Conservation (phyloP, 2,113 vertebrate species). For the Grammomys dolichurus region DNA sequence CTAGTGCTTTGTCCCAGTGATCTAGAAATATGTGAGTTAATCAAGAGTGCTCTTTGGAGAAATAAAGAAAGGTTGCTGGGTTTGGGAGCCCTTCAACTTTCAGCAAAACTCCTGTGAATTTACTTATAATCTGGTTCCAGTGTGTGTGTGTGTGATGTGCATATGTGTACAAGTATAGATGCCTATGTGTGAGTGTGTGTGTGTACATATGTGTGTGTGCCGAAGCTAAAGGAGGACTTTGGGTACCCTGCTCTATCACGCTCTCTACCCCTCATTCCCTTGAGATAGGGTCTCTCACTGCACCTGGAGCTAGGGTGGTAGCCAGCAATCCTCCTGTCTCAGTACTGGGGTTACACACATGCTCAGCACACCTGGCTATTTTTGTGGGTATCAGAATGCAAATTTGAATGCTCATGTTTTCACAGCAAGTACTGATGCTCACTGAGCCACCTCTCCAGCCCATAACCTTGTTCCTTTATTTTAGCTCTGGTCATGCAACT, state of each 20-base stretch:
- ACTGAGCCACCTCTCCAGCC: background rate
- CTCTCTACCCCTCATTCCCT: too few relatives aligned
- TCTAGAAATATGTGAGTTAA: background rate
- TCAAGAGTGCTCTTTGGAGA: background rate
- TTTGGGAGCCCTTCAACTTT: background rate
- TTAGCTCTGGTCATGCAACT: background rate
- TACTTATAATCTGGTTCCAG: background rate
- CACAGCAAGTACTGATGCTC: background rate
- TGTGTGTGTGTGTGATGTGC: background rate
- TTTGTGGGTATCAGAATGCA: background rate
- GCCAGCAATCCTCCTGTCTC: background rate
- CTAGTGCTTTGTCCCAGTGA: background rate
- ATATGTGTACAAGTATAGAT: background rate
- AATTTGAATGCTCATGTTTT: background rate
- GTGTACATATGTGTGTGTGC: background rate
- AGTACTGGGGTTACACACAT: background rate
- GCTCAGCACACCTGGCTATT: background rate
- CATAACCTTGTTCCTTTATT: background rate
- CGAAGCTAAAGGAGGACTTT: background rate
- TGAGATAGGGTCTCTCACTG: background rate
- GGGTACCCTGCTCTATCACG: background rate
- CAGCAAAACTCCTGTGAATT: accelerated
- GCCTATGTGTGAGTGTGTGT: background rate
- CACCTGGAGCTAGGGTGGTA: background rate
- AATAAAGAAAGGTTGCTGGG: background rate